phyloP scores from a whole-genome alignment of 2,113 vertebrate genomes.

The Gracilinanus agilis region DNA sequence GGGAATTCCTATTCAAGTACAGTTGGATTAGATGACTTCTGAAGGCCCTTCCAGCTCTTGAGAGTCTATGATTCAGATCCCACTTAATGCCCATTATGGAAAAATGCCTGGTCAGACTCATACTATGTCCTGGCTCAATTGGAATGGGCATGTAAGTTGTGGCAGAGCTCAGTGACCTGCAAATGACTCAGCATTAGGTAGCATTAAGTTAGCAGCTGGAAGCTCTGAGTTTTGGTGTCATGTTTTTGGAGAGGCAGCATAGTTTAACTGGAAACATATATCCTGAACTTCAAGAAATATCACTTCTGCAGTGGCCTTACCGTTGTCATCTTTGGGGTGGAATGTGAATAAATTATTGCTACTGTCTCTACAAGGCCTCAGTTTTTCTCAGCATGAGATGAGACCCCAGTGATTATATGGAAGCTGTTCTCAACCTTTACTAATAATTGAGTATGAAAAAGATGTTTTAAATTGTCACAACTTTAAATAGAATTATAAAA shows the following conservation, averaged over 20 bases:
- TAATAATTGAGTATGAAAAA: neutral
- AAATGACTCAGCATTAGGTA: constrained; percentile 7
- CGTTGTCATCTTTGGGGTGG: neutral
- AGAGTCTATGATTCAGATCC: neutral
- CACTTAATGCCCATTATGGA: neutral
- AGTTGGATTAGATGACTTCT: neutral
- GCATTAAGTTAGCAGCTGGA: neutral
- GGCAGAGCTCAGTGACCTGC: constrained; percentile 19
- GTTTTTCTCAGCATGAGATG: constrained; percentile 27
- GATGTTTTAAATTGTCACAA: neutral
- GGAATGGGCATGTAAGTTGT: neutral
- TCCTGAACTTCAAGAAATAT: neutral
- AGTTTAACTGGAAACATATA: neutral
- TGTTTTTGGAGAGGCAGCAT: neutral
- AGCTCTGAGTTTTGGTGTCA: neutral
- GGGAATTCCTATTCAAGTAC: neutral
- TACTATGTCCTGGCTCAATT: neutral
- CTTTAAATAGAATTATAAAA: neutral
- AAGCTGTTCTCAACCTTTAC: constrained; percentile 9
- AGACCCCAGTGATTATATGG: constrained; percentile 51
- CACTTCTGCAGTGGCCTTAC: neutral
- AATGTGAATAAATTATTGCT: neutral
- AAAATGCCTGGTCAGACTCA: neutral
- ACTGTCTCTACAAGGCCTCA: neutral
- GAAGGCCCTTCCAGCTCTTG: neutral